phyloP scores from a whole-genome alignment of 2,797 vertebrate species.

The Cyprinella venusta region DNA sequence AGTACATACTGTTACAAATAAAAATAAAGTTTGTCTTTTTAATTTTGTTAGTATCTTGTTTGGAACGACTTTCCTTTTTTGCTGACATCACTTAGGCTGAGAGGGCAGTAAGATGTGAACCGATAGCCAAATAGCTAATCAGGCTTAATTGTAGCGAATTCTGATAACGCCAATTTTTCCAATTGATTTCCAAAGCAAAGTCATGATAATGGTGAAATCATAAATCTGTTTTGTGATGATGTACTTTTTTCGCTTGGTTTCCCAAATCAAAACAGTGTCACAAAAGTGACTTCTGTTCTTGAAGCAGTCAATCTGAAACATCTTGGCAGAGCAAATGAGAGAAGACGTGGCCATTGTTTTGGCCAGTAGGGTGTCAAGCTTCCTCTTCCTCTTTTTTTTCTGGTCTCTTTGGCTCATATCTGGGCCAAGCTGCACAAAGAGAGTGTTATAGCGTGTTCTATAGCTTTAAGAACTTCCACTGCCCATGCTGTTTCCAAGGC shows the following conservation, averaged over 20 bases:
- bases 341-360: constrained; percentile 36
- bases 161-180: background rate
- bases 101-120: background rate
- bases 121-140: background rate
- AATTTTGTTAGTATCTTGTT: background rate
- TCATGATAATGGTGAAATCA: background rate
- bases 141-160: background rate
- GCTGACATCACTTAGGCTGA: background rate
- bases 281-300: constrained; percentile 23
- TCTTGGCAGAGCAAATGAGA: constrained; percentile 22
- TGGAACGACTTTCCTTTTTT: background rate
- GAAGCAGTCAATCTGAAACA: constrained; percentile 25
- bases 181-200: background rate
- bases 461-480: constrained; percentile 82
- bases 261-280: constrained; percentile 20
- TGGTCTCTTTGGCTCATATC: constrained; percentile 50
- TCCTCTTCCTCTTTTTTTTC: constrained; percentile 27
- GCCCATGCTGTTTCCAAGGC: constrained; percentile 89
- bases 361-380: constrained; percentile 31
- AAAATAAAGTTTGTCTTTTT: background rate
- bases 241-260: constrained; percentile 6
- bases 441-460: constrained; percentile 64
- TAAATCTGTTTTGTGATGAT: constrained; percentile 12
- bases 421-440: constrained; percentile 65
- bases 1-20: background rate